Evolutionary conservation across 2,888 invertebrate genomes (phyloP).

Genomic region (Caenorhabditis becei): DNA sequence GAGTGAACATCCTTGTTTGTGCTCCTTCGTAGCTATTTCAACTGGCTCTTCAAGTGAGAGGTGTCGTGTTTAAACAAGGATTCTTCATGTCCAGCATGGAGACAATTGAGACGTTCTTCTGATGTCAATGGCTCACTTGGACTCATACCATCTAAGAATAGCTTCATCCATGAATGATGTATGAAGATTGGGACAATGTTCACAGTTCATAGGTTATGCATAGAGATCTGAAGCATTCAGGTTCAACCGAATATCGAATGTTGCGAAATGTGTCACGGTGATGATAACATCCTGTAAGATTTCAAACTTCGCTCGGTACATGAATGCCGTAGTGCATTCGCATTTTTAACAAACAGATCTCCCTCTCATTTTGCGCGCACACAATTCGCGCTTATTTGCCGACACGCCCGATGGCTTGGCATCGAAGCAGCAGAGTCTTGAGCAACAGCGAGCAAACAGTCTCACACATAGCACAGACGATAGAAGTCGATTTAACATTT

Average conservation of each 20-base stretch:
- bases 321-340: conserved; percentile 27
- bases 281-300: background rate
- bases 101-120: conserved; percentile 1
- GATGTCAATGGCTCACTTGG: conserved; percentile 3
- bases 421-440: conserved; percentile 32
- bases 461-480: conserved; percentile 41
- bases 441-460: conserved; percentile 46
- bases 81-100: conserved; percentile 6
- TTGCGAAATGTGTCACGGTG: background rate
- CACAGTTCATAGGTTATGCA: conserved; percentile 18
- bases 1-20: conserved; percentile 7
- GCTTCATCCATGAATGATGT: background rate
- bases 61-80: conserved; percentile 47
- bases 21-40: conserved; percentile 2
- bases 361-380: conserved; percentile 37
- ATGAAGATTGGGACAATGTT: conserved; percentile 9
- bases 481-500: conserved; percentile 53
- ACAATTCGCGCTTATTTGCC: conserved; percentile 56
- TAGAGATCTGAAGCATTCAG: background rate
- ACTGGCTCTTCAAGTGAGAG: conserved; percentile 10
- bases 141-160: background rate
- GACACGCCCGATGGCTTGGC: conserved; percentile 53
- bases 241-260: background rate
- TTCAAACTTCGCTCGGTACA: conserved; percentile 11
- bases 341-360: conserved; percentile 51